These are phyloP conservation scores for Myotis daubentonii DNA, from an alignment of 2,797 vertebrate species.

Conservation along the genomic window DNA sequence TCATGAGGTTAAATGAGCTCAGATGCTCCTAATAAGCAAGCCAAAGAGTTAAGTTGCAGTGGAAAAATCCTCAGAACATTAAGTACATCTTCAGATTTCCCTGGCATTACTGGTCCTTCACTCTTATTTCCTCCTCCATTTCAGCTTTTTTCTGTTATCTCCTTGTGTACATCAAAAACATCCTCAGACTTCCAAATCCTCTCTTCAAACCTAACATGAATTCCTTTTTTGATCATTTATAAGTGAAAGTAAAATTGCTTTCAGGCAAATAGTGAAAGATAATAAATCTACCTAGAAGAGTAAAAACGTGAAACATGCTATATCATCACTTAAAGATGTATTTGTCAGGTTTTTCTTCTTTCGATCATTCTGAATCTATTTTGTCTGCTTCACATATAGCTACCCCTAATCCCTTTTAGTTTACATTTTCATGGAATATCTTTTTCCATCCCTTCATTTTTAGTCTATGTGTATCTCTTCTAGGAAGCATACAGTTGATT, in stretches of 20 bases:
- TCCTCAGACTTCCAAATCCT: background rate
- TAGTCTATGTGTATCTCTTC: background rate
- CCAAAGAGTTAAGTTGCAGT: background rate
- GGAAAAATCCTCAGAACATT: background rate
- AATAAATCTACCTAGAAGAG: background rate
- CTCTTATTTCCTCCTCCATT: background rate
- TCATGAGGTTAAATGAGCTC: background rate
- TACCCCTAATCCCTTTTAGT: background rate
- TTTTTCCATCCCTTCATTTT: background rate
- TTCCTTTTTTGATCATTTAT: background rate
- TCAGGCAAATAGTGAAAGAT: background rate
- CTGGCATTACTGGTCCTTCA: background rate
- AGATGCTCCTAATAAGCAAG: background rate
- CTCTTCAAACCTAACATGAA: background rate
- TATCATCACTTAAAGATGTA: background rate
- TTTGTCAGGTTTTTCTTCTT: background rate
- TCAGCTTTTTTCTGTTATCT: background rate
- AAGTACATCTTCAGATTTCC: background rate
- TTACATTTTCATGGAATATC: background rate
- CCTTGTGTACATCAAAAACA: background rate
- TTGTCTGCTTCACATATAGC: background rate
- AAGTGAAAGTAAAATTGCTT: conserved; percentile 39
- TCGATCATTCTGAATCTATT: background rate
- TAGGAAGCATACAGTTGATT: background rate
- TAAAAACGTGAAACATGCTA: background rate